Base-by-base conservation (phyloP, 2,797 vertebrate species). In the Setipinna tenuifilis region DNA sequence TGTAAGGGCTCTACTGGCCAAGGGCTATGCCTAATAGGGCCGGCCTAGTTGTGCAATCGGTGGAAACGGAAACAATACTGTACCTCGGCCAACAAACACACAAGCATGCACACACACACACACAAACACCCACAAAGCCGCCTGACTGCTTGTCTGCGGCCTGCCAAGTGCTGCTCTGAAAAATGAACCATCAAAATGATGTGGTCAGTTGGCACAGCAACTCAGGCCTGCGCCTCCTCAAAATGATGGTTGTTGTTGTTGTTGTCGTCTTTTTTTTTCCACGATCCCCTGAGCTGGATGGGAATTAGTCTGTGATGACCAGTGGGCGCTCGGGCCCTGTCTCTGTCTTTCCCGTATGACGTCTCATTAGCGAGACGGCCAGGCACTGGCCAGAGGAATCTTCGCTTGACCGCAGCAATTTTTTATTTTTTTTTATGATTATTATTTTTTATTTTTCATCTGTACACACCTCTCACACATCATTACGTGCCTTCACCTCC, bases 331-430 rank as follows among this genome's bases (percentile, higher is more conserved):
- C 85, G 81, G 90, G 94, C 93, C 35, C 17, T 84, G 87, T 3
- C 90, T 94, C 89, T 88, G 90, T 95, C 93, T 93, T 95, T 91
- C 92, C 90, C 86, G 68, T 88, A 90, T 94, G 95, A 94, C 91
- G 94, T 94, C 94, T 95, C 93, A 94, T 95, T 95, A 95, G 94
- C 90, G 93, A 95, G 94, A 95, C 92, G 93, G 95, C n/a, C n/a
- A n/a, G n/a, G 94, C 92, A 88, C 93, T 88, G 89, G 61, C 93
- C 93, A 91, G 93, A 94, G 87, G 88, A 88, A 82, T 89, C 90
- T 95, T 95, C 95, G 94, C 95, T 41, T 21, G 17, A 94, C 17
- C 35, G 54, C 58, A 90, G 92, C 86, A n/a, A n/a, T n/a, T n/a
- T n/a, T n/a, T n/a, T n/a, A n/a, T n/a, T n/a, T 86, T 89, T 86